Conservation (phyloP, 2,888 invertebrate genomes). For the Drosophila macrospina region DNA sequence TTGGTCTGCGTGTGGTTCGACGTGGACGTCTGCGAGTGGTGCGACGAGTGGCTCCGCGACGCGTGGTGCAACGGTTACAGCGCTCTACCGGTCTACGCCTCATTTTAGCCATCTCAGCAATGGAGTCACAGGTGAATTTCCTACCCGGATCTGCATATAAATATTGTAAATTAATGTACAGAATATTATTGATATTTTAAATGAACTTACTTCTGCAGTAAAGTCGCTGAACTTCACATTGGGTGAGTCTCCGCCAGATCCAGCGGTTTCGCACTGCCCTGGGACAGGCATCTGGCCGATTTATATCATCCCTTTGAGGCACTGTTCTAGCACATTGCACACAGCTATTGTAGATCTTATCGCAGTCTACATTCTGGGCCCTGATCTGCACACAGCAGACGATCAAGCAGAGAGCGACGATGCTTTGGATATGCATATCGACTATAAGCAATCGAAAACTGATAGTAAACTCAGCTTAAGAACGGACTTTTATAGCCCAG, state of each 20-base stretch:
- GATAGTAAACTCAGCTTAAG: neutral
- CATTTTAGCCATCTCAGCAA: conserved; percentile 43
- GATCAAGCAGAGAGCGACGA: conserved; percentile 31
- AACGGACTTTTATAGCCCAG: conserved; percentile 39
- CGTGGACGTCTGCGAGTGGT: neutral
- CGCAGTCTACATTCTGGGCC: conserved; percentile 32
- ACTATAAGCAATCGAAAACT: conserved; percentile 19
- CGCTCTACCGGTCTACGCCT: conserved; percentile 6
- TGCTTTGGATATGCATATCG: conserved; percentile 35
- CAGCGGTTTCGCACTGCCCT: neutral
- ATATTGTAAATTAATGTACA: neutral
- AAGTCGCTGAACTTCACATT: conserved; percentile 47
- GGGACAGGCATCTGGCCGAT: conserved; percentile 32
- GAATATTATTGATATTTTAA: too few species aligned
- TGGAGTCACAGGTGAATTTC: conserved; percentile 24
- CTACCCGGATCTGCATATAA: conserved; percentile 10
- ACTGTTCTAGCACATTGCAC: neutral
- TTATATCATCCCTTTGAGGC: conserved; percentile 11
- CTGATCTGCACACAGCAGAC: conserved; percentile 15
- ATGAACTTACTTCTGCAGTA: conserved; percentile 44
- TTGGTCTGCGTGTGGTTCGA: neutral
- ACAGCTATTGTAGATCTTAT: conserved; percentile 31
- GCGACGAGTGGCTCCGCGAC: neutral
- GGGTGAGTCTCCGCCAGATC: conserved; percentile 36
- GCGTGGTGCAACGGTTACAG: conserved; percentile 3